Conservation (phyloP, 2,113 vertebrate species). For the Enhydra lutris region DNA sequence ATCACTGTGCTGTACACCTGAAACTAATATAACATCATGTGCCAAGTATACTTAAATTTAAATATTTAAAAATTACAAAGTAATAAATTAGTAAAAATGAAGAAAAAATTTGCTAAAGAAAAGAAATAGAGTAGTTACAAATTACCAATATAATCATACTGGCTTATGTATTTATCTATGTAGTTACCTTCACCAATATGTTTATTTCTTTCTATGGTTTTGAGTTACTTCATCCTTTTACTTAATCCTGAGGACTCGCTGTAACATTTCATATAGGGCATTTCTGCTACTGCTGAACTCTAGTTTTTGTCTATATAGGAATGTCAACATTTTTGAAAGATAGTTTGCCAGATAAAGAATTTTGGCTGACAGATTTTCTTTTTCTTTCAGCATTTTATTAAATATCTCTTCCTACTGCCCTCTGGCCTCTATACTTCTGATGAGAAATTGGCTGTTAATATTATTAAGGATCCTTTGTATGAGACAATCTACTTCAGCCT, state of each 20-base stretch:
- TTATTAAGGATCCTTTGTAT: not conserved
- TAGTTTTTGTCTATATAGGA: not conserved
- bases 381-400: not conserved
- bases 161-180: not conserved
- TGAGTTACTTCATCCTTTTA: not conserved
- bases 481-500: not conserved
- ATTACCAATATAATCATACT: not conserved
- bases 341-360: not conserved
- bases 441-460: not conserved
- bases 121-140: not conserved
- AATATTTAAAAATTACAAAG: not conserved
- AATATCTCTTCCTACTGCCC: not conserved
- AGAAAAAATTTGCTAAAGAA: not conserved
- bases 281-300: not conserved
- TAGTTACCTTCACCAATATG: not conserved
- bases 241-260: not conserved
- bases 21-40: not conserved
- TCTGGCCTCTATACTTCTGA: not conserved
- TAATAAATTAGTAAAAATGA: not conserved
- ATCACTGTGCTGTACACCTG: not conserved
- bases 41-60: not conserved
- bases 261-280: not conserved
- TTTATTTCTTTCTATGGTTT: not conserved
- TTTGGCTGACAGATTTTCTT: not conserved
- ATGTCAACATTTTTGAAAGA: not conserved